Base-by-base conservation (phyloP, 2,113 vertebrate genomes). In the Atrichornis clamosus region DNA sequence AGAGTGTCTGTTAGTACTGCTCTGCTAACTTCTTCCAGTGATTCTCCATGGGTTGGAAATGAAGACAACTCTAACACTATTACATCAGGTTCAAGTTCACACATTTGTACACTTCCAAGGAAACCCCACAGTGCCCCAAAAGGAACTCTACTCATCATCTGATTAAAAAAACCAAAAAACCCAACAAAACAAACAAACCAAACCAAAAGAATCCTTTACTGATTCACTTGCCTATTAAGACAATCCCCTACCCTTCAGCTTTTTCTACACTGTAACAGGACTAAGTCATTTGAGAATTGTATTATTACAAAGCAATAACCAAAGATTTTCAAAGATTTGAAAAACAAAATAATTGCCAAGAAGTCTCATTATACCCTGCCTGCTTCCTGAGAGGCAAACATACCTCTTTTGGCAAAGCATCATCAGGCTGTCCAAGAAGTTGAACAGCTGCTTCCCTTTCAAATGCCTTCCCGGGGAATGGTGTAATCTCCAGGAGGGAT, bases 341-440 rank as follows among this genome's bases (percentile, higher is more conserved):
- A 88, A 92, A 72, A 3, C 7, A 75, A 67, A 74, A 37, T 28
- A 53, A 68, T 17, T 76, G 27, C 19, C 17, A 72, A 72, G 37
- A 26, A 47, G 35, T 23, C 35, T 81, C 33, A 59, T 24, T 20
- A 26, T 17, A 59, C 19, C 56, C 76, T 58, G 18, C 7, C 30
- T 46, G 46, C 37, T 68, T 87, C 20, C 30, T 33, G 30, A 87
- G 8, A 26, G 15, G 11, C 9, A 75, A 62, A 93, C 96, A 19
- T 97, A 97, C 98, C 97, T 98, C 91, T 79, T 77, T 86, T 64
- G 47, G 75, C 75, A 95, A 87, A 72, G 62, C 72, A 59, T 55
- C 87, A n/a, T 44, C 63, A 19, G 91, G 20, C 58, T 82, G 94
- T 27, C 47, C 23, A 37, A 47, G 72, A 42, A 77, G 67, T 33